Evolutionary conservation across 2,888 invertebrate species (phyloP), one percentile per base, ranked within the genome.

Genomic region (Agriopis marginaria): DNA sequence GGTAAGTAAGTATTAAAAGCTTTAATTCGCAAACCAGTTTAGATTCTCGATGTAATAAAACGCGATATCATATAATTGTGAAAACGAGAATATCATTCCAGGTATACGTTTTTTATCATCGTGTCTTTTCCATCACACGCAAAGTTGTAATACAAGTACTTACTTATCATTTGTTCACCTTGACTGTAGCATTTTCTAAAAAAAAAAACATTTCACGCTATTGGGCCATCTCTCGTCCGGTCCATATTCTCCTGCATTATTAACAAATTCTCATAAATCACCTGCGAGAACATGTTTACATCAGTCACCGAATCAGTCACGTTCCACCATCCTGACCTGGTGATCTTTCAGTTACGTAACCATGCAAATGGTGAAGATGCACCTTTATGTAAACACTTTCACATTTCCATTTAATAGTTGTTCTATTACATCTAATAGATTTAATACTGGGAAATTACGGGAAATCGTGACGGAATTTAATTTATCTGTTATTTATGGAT

Each of bases 321-420:
- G 78, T 77, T 81, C 67, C 56, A 59, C 69, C 55, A 70, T 69
- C 76, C 68, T 73, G 87, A 89, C 90, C 91, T 81, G 77, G 81
- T 88, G 90, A 87, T 85, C 91, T 89, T 87, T 88, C 72, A 85
- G 86, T 79, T 91, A 86, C 88, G 87, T 82, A 92, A 92, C 74
- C 81, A 86, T 87, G 89, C 88, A 89, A 90, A 90, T 87, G 79
- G 32, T 72, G 84, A 88, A 83, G 91, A 92, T 90, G 88, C 87
- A 84, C 88, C 80, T 89, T 88, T 88, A 86, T 86, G 87, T 89
- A 89, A 90, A 91, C 90, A 89, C 91, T 92, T 91, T 91, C 92
- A 88, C 90, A 83, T 82, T 79, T 65, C 73, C 76, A 79, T 76
- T 78, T 82, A 84, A 81, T 82, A 80, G 81, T 78, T 82, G 72